Percentiles rank a stretch among this genome's conserved stretches.
phyloP scores from a whole-genome alignment of 2,888 invertebrate species.

The Lathronympha strigana region DNA sequence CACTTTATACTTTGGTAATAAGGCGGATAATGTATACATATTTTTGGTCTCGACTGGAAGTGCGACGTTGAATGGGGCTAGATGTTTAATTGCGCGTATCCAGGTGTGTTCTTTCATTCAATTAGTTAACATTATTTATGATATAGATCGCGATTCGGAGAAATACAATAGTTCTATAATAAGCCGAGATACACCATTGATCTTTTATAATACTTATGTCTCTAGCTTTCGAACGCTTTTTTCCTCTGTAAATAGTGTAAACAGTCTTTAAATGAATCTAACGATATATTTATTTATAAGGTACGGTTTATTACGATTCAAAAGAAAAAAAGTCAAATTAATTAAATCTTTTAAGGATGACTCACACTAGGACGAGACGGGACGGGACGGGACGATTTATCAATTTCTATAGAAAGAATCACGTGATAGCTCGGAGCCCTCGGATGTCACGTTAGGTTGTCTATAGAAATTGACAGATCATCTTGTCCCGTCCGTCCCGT shows the following conservation, averaged over 20 bases:
- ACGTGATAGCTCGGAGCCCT: no score
- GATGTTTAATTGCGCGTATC: conserved; percentile 34
- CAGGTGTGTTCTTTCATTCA: conserved; percentile 33
- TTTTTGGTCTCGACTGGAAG: conserved; percentile 18
- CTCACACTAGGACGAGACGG: no score
- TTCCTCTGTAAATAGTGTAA: not conserved
- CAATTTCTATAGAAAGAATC: no score
- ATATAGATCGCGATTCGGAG: conserved; percentile 16
- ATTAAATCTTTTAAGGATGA: no score
- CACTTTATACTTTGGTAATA: not conserved
- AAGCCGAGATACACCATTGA: not conserved
- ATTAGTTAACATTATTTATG: conserved; percentile 23
- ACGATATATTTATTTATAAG: no score
- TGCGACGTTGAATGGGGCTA: conserved; percentile 44
- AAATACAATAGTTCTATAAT: conserved; percentile 8
- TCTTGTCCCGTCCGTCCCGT: no score
- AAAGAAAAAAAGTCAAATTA: no score
- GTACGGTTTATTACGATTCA: no score
- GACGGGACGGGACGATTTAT: no score
- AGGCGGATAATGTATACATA: not conserved
- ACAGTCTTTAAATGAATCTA: not conserved
- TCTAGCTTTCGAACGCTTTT: not conserved
- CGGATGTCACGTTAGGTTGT: no score
- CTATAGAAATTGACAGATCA: no score
- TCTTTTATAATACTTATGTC: not conserved